phyloP scores from a whole-genome alignment of 1,140 invertebrate genomes.

The Drosophila nigrodunni region DNA sequence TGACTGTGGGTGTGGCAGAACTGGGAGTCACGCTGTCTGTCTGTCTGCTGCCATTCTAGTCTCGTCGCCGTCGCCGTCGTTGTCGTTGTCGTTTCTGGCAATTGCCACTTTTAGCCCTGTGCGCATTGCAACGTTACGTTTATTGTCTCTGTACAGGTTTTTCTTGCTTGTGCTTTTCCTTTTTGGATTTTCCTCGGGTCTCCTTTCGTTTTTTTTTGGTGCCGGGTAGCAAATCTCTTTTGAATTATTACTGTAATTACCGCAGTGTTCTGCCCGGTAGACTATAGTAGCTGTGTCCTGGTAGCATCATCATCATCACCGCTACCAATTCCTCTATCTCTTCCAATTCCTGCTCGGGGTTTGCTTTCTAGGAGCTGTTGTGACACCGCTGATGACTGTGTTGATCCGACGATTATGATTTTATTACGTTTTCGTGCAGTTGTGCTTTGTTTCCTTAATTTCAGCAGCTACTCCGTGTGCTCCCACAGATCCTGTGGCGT shows the following conservation, averaged over 20 bases:
- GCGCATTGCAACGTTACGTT: slow-evolving; percentile 61
- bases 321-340: background rate
- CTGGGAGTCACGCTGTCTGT: slow-evolving; percentile 45
- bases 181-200: slow-evolving; percentile 23
- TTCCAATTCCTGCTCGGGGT: background rate
- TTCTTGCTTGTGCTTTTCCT: slow-evolving; percentile 37
- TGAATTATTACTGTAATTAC: slow-evolving; percentile 85
- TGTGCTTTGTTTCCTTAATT: slow-evolving; percentile 81
- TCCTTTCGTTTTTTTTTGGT: slow-evolving; percentile 34
- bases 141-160: slow-evolving; percentile 67
- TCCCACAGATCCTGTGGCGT: slow-evolving; percentile 54
- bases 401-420: slow-evolving; percentile 85
- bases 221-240: slow-evolving; percentile 77
- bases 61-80: slow-evolving; percentile 15
- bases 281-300: slow-evolving; percentile 44
- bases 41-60: slow-evolving; percentile 25
- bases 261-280: slow-evolving; percentile 69
- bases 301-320: slow-evolving; percentile 32
- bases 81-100: slow-evolving; percentile 37
- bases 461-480: slow-evolving; percentile 46
- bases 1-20: background rate
- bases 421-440: slow-evolving; percentile 83
- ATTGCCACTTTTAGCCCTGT: slow-evolving; percentile 69
- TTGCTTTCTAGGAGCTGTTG: slow-evolving; percentile 55
- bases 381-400: slow-evolving; percentile 84